Evolutionary conservation across 2,113 vertebrate genomes (phyloP), one percentile per base, ranked within the genome.

Genomic region (Rhinolophus ferrumequinum): DNA sequence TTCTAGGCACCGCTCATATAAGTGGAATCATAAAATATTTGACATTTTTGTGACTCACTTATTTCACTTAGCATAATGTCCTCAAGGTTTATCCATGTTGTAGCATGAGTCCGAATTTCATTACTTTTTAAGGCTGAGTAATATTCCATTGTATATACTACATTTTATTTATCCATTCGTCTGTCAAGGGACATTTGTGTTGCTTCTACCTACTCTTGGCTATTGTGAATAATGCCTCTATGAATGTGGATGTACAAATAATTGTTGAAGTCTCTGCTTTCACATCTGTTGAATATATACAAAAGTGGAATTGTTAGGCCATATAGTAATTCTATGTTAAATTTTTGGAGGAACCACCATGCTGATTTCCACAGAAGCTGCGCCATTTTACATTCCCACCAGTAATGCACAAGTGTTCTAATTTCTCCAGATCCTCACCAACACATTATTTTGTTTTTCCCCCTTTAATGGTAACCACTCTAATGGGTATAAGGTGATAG

Each of bases 221-320:
- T 92, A n/a, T 58, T 92, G 54, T 47, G 35, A 94, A 94, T 56
- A 60, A 67, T 75, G 83, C 58, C 90, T 69, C 80, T 86, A 3
- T 62, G 54, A 84, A 47, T 14, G n/a, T 38, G 26, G 12, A 24
- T 70, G 5, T 93, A 84, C 22, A 79, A 60, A 92, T n/a, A 70
- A 70, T 44, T 38, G 2, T 64, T 88, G 10, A 24, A 54, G 41
- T 84, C 52, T 75, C 77, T 93, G 60, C 69, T 93, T 83, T 95
- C 60, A 54, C 54, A 84, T 89, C 58, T 93, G 89, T 90, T 56
- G 64, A 56, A 50, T 75, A 66, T 47, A 56, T 58, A 67, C 33
- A 1, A 87, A 92, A 86, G 24, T 81, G 16, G 9, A 92, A 82
- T 88, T 88, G 60, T 24, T 58, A 30, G 35, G 76, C 82, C 58